A percentile compares a stretch with the other conserved stretches of the same genome.
Evolutionary conservation across 1,140 invertebrate species (phyloP).

Genomic region (Littorina saxatilis): DNA sequence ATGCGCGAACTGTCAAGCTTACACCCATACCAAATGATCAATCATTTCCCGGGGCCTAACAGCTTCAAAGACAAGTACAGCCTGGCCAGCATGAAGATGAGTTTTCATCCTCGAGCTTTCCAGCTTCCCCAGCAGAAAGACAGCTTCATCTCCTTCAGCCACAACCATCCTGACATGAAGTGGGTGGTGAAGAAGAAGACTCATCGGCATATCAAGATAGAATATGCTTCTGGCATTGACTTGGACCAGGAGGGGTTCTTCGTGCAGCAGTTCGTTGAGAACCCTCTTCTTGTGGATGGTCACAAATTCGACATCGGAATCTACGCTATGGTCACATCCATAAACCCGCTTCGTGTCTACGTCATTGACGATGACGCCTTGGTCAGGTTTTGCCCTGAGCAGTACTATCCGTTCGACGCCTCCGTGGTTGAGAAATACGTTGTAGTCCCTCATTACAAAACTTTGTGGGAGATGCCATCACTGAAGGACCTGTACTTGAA

Average conservation of each 20-base stretch:
- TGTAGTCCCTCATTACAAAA: no score
- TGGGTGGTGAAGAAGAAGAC: constrained; percentile 96
- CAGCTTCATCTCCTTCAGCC: constrained; percentile 84
- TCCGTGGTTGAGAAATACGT: no score
- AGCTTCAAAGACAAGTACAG: constrained; percentile 96
- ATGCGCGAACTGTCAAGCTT: constrained; percentile 81
- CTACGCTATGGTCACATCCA: constrained; percentile 93
- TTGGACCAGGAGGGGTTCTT: constrained; percentile 85
- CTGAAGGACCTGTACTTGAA: no score
- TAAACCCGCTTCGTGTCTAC: constrained; percentile 90
- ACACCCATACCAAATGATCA: constrained; percentile 87
- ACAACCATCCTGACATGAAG: constrained; percentile 81
- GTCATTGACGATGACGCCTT: no score
- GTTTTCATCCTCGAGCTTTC: constrained; percentile 90
- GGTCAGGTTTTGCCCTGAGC: no score
- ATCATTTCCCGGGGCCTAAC: constrained; percentile 96
- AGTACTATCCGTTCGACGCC: no score
- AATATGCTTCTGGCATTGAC: constrained; percentile 82
- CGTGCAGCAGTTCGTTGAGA: constrained; percentile 90
- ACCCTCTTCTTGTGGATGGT: constrained; percentile 82
- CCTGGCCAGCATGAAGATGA: constrained; percentile 85
- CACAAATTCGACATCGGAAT: constrained; percentile 97
- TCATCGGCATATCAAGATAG: constrained; percentile 92
- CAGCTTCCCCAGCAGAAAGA: constrained; percentile 87
- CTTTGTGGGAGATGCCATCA: no score